Evolutionary conservation across 2,888 invertebrate species (phyloP), one percentile per base, ranked within the genome.

Genomic region (Ferdinandea cuprea): DNA sequence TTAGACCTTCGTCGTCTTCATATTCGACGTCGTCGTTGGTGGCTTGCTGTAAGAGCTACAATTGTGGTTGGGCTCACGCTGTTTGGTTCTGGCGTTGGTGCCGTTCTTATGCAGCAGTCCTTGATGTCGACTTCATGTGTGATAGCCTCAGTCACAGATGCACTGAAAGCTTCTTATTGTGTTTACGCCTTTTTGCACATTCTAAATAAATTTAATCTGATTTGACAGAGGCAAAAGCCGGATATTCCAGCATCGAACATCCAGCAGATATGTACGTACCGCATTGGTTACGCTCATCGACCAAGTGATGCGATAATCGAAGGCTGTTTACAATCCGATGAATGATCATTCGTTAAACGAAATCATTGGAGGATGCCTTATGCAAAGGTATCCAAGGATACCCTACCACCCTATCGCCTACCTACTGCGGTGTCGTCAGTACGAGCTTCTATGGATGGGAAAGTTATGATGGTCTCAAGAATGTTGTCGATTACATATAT

Each of bases 271-370:
- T n/a, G n/a, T n/a, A n/a, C n/a, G 21, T 32, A 15, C n/a, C n/a
- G 5, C 42, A 50, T 54, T 44, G 30, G 37, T 65, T 59, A 48
- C 48, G 54, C 46, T 63, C 63, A 58, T 44, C 48, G 68, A 42
- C 35, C 68, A 50, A 48, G 35, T 46, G 54, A 54, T 73, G 63
- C 68, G 80, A 80, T 80, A 69, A 74, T 74, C 68, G 56, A 69
- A 74, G 48, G 35, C 52, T 68, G 52, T 40, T 68, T 32, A 68
- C 66, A 61, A 74, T 68, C 63, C 56, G 63, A 37, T 63, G 37
- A 61, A 68, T 61, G 56, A 74, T 74, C 56, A 35, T 56, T 40
- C 40, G 61, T 0, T 58, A 44, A 68, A 80, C 63, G 28, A 56
- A 79, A 42, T 61, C 35, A 68, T 46, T 11, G n/a, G 28, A 50